A percentile compares a stretch with the other conserved stretches of the same genome.
Conservation (phyloP, 1,140 invertebrate species). For the Ganaspis sp. region DNA sequence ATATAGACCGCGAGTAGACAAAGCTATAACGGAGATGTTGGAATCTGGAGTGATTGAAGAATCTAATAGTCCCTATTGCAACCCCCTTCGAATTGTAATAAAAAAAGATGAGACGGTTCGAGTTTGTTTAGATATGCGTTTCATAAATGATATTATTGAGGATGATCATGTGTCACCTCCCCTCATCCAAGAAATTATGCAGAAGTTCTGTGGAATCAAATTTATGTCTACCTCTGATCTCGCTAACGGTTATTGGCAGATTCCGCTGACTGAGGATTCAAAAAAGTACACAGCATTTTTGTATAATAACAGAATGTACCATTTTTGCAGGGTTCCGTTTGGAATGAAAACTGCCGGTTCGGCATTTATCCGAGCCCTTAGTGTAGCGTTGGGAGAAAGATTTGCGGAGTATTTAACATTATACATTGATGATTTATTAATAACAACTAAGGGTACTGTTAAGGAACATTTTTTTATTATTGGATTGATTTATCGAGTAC, state of each 20-base stretch:
- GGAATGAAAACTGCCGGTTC: too few relatives aligned
- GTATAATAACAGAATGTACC: constrained; percentile 35
- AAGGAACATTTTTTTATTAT: constrained; percentile 32
- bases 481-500: too few relatives aligned
- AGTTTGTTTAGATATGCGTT: constrained; percentile 50
- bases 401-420: constrained; percentile 31
- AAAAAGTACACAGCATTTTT: constrained; percentile 43
- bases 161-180: constrained; percentile 55
- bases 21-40: constrained; percentile 46
- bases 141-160: constrained; percentile 34
- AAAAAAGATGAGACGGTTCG: constrained; percentile 49
- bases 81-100: constrained; percentile 27
- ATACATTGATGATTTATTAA: constrained; percentile 45
- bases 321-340: constrained; percentile 41
- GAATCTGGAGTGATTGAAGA: constrained; percentile 47
- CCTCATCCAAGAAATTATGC: constrained; percentile 44
- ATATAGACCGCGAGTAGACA: not conserved
- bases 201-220: constrained; percentile 35
- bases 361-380: constrained; percentile 32
- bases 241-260: constrained; percentile 56
- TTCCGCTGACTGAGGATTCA: constrained; percentile 41
- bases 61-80: constrained; percentile 50
- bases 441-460: constrained; percentile 30
- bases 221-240: constrained; percentile 53
- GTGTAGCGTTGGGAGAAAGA: constrained; percentile 24